Conservation (phyloP, 2,797 vertebrate genomes). For the Vultur gryphus region DNA sequence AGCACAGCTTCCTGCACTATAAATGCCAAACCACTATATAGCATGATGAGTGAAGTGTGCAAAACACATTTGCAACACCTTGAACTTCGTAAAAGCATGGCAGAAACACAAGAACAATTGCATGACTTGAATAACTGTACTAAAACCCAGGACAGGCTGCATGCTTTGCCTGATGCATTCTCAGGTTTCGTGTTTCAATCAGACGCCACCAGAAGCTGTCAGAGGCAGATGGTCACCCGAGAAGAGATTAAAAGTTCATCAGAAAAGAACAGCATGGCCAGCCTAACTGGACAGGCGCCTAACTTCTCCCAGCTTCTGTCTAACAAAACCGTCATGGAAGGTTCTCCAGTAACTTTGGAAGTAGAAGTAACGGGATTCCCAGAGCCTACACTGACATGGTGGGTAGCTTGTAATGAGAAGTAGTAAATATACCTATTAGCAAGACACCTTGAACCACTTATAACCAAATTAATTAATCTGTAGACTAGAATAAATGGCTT, state of each 20-base stretch:
- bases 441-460: background rate
- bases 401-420: constrained; percentile 91
- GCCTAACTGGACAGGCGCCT: constrained; percentile 78
- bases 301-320: constrained; percentile 86
- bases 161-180: constrained; percentile 79
- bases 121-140: constrained; percentile 78
- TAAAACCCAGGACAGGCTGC: constrained; percentile 78
- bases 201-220: constrained; percentile 77
- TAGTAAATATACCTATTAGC: constrained; percentile 28
- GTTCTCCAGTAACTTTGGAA: constrained; percentile 92
- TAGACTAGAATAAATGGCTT: constrained; percentile 5
- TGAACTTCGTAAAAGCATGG: constrained; percentile 68
- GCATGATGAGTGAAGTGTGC: constrained; percentile 67
- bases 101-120: constrained; percentile 77
- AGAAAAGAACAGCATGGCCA: constrained; percentile 77
- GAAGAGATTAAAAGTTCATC: constrained; percentile 85
- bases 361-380: constrained; percentile 91
- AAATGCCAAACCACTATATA: constrained; percentile 54
- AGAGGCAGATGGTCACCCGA: constrained; percentile 76
- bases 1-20: constrained; percentile 62
- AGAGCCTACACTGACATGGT: constrained; percentile 92
- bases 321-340: constrained; percentile 86
- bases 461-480: constrained; percentile 2
- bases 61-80: constrained; percentile 67
- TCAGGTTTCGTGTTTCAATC: constrained; percentile 75